Conservation (phyloP, 35 echinoderm and acorn worm genomes). For the Lytechinus pictus region DNA sequence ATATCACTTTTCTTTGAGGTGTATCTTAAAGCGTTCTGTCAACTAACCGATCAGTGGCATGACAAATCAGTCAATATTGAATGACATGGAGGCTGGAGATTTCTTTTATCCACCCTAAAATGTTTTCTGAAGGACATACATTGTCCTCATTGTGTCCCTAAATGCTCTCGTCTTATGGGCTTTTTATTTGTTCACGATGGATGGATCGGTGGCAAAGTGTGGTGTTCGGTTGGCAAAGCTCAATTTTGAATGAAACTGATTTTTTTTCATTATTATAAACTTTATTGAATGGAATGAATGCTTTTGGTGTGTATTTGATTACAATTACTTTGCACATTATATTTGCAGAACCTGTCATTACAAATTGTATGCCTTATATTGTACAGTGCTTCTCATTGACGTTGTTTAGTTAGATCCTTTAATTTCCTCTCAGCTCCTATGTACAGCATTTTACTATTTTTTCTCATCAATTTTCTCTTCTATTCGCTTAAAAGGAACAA, state of each 20-base stretch:
- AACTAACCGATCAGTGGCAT: background rate
- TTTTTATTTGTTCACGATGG: background rate
- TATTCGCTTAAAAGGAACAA: too few relatives aligned
- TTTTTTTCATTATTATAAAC: background rate
- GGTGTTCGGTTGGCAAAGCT: background rate
- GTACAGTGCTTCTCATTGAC: too few relatives aligned
- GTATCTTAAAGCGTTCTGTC: conserved; percentile 11
- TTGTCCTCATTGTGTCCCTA: conserved; percentile 1
- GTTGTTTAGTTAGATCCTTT: too few relatives aligned
- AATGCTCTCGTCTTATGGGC: background rate
- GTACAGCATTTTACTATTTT: too few relatives aligned
- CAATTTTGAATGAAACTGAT: background rate
- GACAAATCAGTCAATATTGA: conserved; percentile 19
- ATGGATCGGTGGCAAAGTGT: background rate
- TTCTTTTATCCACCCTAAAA: conserved; percentile 19
- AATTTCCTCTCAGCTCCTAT: too few relatives aligned
- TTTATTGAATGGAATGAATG: background rate
- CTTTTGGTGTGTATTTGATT: background rate
- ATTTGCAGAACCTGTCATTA: background rate
- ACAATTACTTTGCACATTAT: background rate
- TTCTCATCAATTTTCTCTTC: too few relatives aligned
- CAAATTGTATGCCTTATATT: background rate
- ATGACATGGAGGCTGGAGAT: background rate
- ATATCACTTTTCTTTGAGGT: conserved; percentile 19
- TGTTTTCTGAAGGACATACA: background rate